Conservation (phyloP, 2,113 vertebrate genomes). For the Spheniscus mendiculus region DNA sequence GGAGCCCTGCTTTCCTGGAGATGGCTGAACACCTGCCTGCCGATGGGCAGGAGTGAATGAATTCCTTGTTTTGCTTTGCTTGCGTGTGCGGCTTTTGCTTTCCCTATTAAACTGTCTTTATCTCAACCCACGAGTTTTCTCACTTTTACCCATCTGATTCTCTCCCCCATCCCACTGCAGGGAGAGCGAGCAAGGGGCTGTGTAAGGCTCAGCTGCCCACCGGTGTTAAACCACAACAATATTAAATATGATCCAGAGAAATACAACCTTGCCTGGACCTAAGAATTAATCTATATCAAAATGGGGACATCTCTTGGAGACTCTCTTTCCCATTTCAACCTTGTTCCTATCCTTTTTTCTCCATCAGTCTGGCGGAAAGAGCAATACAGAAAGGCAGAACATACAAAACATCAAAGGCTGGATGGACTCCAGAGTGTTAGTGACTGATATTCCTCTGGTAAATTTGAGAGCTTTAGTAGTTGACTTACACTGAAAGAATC, state of each 20-base stretch:
- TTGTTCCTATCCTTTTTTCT: background rate
- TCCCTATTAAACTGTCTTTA: background rate
- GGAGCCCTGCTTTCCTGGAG: background rate
- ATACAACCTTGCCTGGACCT: background rate
- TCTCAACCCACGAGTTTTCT: background rate
- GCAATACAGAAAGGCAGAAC: background rate
- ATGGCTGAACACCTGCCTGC: background rate
- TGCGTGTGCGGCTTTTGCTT: background rate
- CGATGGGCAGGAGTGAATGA: rapidly evolving
- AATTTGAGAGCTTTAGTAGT: background rate
- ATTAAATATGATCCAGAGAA: background rate
- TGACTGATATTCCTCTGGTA: background rate
- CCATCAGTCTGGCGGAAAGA: background rate
- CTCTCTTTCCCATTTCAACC: background rate
- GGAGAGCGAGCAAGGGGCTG: rapidly evolving
- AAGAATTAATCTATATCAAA: background rate
- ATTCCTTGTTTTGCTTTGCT: background rate
- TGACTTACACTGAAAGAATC: background rate
- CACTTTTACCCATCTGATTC: background rate
- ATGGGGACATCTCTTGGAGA: background rate
- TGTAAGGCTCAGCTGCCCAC: background rate
- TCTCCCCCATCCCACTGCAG: background rate
- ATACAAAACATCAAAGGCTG: background rate
- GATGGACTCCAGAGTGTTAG: background rate
- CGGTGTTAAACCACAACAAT: background rate